phyloP scores from a whole-genome alignment of 37 sponge, comb jelly and placozoan genomes.

The Ephydatia muelleri region DNA sequence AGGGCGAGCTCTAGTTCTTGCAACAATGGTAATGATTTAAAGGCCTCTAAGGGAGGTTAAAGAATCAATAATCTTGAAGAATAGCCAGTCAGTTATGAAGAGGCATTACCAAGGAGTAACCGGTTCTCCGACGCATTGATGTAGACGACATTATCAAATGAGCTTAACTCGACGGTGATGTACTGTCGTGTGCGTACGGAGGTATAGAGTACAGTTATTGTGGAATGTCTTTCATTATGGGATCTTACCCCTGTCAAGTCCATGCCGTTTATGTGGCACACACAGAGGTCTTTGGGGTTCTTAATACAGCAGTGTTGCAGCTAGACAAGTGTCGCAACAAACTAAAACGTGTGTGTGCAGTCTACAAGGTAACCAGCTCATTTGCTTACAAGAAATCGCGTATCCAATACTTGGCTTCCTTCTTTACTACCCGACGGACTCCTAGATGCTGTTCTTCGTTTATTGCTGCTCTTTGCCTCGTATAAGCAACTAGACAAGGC shows the following conservation, averaged over 20 bases:
- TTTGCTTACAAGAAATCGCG: not conserved
- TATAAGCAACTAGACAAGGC: not conserved
- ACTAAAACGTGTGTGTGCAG: not conserved
- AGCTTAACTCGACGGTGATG: constrained; percentile 13
- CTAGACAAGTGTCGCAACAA: constrained; percentile 43
- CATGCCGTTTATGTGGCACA: constrained; percentile 52
- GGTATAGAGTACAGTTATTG: not conserved
- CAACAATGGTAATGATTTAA: constrained; percentile 53
- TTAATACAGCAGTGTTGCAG: constrained; percentile 62
- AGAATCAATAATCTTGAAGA: not conserved
- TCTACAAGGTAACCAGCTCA: not conserved
- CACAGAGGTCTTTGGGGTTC: constrained; percentile 60
- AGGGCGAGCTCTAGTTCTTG: constrained; percentile 64
- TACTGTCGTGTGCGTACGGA: constrained; percentile 5
- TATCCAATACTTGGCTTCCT: not conserved
- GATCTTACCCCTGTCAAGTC: constrained; percentile 49
- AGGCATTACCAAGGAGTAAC: constrained; percentile 62
- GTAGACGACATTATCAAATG: constrained; percentile 51
- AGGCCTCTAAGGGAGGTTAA: constrained; percentile 46
- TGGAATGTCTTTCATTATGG: not conserved
- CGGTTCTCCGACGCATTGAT: constrained; percentile 75
- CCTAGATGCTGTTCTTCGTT: not conserved
- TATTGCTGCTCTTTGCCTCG: not conserved
- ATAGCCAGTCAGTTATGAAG: not conserved
- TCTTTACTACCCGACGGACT: not conserved